Percentiles rank a stretch among this genome's conserved stretches.
These are phyloP conservation scores for Zaprionus ornatus DNA, from an alignment of 1,140 invertebrate species.

Conservation along the genomic window DNA sequence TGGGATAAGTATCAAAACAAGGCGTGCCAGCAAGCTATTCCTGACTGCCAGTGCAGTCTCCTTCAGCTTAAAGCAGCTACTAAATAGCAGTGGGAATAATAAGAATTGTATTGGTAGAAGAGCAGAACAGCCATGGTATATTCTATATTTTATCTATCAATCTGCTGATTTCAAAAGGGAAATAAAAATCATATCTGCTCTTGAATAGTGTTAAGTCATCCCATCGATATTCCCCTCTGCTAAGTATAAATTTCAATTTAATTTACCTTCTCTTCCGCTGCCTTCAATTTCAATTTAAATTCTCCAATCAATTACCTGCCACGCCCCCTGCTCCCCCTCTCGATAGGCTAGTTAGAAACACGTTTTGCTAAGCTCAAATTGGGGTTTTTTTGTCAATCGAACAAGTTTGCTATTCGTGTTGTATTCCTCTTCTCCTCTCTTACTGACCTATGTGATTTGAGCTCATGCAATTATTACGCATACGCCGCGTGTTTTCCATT, in stretches of 20 bases:
- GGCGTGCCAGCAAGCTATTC: background rate
- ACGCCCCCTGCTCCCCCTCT: background rate
- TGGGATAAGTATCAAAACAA: background rate
- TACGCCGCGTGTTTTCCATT: constrained; percentile 1
- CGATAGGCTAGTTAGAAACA: background rate
- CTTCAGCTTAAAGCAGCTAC: background rate
- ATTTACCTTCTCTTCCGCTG: background rate
- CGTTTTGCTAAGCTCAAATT: background rate
- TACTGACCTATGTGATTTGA: constrained; percentile 20
- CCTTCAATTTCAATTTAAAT: background rate
- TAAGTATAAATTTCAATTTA: background rate
- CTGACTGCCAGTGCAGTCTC: background rate
- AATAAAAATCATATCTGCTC: background rate
- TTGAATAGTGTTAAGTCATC: background rate
- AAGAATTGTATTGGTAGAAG: background rate
- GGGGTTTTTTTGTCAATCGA: background rate
- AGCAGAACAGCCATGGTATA: too few species aligned
- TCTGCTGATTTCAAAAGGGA: background rate
- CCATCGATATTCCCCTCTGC: background rate
- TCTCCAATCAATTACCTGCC: background rate
- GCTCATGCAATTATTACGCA: constrained; percentile 24
- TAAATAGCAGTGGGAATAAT: background rate
- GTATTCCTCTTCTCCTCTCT: background rate
- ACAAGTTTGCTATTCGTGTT: constrained; percentile 1
- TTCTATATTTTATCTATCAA: too few species aligned